Conservation (phyloP, 2,797 vertebrate species). For the Eospalax fontanierii region DNA sequence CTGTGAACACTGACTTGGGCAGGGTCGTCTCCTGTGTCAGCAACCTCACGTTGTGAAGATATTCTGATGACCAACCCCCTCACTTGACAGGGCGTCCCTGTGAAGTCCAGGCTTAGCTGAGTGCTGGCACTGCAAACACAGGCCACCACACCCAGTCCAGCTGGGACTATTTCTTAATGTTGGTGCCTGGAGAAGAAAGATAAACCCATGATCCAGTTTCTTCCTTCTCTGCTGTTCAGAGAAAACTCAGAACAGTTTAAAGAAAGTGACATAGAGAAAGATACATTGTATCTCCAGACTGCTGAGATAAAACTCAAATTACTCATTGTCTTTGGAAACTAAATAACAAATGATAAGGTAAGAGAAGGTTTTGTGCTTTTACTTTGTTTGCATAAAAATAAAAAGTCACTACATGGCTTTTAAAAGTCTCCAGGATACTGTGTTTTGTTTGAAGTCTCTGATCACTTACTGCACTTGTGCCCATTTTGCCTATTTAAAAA, state of each 20-base stretch:
- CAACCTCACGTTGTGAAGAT: not conserved
- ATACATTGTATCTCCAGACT: not conserved
- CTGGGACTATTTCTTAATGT: conserved; percentile 65
- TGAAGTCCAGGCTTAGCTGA: not conserved
- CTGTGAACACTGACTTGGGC: not conserved
- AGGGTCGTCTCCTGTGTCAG: not conserved
- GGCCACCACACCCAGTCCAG: not conserved
- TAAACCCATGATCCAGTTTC: conserved; percentile 72
- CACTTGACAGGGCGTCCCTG: not conserved
- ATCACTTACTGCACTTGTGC: not conserved
- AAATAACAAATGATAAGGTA: not conserved
- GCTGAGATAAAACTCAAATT: not conserved
- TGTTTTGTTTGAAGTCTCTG: conserved; percentile 38
- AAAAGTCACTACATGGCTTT: not conserved
- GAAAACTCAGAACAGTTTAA: not conserved
- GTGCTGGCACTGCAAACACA: not conserved
- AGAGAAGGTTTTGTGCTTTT: not conserved
- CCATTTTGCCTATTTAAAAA: conserved; percentile 14
- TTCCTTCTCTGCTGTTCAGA: conserved; percentile 32
- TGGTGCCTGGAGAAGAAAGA: conserved; percentile 84
- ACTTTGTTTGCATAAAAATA: not conserved
- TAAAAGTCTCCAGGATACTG: not conserved
- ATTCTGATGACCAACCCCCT: not conserved
- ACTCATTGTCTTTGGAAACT: conserved; percentile 46
- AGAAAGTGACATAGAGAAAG: conserved; percentile 42